Conservation (phyloP, 2,888 invertebrate species). For the Cactoblastis cactorum region DNA sequence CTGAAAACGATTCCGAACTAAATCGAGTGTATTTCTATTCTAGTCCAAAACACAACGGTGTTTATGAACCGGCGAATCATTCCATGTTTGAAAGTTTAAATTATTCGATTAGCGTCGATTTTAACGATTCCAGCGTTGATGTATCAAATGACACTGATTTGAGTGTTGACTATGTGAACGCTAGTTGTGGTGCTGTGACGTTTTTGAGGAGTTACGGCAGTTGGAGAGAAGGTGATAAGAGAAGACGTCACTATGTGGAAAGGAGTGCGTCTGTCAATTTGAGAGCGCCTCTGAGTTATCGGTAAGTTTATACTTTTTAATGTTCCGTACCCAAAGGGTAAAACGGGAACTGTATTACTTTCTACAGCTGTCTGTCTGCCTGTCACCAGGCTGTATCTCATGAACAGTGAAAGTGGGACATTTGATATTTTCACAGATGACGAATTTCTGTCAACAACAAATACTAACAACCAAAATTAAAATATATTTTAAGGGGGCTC, state of each 20-base stretch:
- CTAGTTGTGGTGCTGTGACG: conserved; percentile 53
- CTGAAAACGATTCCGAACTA: conserved; percentile 64
- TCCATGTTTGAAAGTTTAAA: conserved; percentile 43
- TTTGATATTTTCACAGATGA: not conserved
- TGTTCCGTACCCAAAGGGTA: no score
- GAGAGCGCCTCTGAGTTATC: conserved; percentile 70
- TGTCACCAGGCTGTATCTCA: no score
- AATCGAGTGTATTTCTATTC: conserved; percentile 64
- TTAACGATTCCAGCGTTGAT: conserved; percentile 34
- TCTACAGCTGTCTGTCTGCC: no score
- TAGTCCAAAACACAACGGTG: conserved; percentile 71
- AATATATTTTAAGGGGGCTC: no score
- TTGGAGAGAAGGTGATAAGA: conserved; percentile 63
- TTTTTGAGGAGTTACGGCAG: conserved; percentile 67
- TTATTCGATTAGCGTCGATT: conserved; percentile 22
- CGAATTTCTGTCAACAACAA: no score
- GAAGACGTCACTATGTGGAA: conserved; percentile 39
- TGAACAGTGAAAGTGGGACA: not conserved
- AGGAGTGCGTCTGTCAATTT: conserved; percentile 61
- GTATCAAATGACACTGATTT: conserved; percentile 49
- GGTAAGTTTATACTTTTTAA: conserved; percentile 57
- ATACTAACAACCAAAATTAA: no score
- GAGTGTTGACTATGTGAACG: conserved; percentile 51
- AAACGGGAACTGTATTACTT: no score
- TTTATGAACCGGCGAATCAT: conserved; percentile 55